A percentile compares a stretch with the other conserved stretches of the same genome.
These are phyloP conservation scores for Eudasyphora cyanicolor DNA, from an alignment of 2,888 invertebrate species.

Conservation along the genomic window DNA sequence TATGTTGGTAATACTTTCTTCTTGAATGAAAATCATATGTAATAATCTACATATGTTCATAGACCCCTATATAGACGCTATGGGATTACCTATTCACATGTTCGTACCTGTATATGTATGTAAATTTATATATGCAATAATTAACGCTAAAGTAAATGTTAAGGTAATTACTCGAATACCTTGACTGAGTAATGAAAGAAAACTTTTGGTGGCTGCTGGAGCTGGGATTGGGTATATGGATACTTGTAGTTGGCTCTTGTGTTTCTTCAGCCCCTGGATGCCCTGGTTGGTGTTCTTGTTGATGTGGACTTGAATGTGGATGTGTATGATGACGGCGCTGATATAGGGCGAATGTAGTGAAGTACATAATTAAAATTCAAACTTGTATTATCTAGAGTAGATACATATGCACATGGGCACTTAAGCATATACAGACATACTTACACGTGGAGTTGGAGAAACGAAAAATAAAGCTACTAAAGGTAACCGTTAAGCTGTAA, in stretches of 20 bases:
- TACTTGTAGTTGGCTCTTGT: neutral
- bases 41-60: too few relatives aligned
- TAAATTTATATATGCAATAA: conserved; percentile 2
- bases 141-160: conserved; percentile 45
- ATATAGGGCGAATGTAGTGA: neutral
- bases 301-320: neutral
- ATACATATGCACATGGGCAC: neutral
- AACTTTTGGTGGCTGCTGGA: neutral
- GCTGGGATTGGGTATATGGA: too few relatives aligned
- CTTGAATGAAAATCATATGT: too few relatives aligned
- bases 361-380: conserved; percentile 52
- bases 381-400: neutral
- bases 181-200: conserved; percentile 35
- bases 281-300: neutral
- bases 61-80: too few relatives aligned
- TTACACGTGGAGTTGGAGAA: neutral
- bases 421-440: neutral
- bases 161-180: conserved; percentile 50
- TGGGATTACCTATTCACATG: neutral
- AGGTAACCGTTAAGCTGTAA: conserved; percentile 45
- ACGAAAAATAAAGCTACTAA: conserved; percentile 31
- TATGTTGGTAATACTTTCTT: neutral
- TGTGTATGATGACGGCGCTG: neutral
- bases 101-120: neutral
- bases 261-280: neutral